Evolutionary conservation across 2,888 invertebrate species (phyloP).

Genomic region (Synergus itoensis): DNA sequence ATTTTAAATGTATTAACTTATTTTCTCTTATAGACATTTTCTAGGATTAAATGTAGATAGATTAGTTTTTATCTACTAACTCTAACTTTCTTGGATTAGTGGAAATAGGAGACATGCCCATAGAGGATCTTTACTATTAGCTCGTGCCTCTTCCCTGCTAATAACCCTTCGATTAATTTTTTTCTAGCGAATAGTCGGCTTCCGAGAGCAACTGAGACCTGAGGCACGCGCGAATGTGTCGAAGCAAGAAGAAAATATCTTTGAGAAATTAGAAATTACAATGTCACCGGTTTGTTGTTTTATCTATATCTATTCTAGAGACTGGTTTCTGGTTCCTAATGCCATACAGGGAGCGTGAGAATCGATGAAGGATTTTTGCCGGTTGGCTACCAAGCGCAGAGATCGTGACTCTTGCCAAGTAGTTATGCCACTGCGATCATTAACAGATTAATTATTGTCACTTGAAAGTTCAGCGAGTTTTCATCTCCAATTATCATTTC

Average conservation of each 20-base stretch:
- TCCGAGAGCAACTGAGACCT: background rate
- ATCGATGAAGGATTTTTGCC: slow-evolving; percentile 59
- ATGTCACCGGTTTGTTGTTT: slow-evolving; percentile 59
- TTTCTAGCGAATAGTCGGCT: background rate
- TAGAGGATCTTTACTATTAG: slow-evolving; percentile 17
- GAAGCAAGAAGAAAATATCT: slow-evolving; percentile 12
- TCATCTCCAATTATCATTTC: background rate
- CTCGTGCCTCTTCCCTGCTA: slow-evolving; percentile 21
- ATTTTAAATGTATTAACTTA: background rate
- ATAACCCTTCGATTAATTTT: slow-evolving; percentile 11
- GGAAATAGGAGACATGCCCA: background rate
- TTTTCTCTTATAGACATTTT: background rate
- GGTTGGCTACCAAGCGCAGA: slow-evolving; percentile 46
- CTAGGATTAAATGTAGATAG: background rate
- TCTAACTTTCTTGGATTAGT: background rate
- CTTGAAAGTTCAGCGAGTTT: slow-evolving; percentile 15
- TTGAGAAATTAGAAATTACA: slow-evolving; percentile 61
- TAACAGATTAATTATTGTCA: slow-evolving; percentile 57
- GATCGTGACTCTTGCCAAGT: slow-evolving; percentile 57
- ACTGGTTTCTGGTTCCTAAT: slow-evolving; percentile 28
- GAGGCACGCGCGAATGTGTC: slow-evolving; percentile 20
- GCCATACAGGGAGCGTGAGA: slow-evolving; percentile 68
- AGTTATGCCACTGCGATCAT: slow-evolving; percentile 51
- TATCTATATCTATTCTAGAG: slow-evolving; percentile 15
- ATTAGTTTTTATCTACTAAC: background rate